Evolutionary conservation across 23 tunicate species (phyloP), one percentile per base, ranked within the genome.

Genomic region (Trididemnum miniatum): DNA sequence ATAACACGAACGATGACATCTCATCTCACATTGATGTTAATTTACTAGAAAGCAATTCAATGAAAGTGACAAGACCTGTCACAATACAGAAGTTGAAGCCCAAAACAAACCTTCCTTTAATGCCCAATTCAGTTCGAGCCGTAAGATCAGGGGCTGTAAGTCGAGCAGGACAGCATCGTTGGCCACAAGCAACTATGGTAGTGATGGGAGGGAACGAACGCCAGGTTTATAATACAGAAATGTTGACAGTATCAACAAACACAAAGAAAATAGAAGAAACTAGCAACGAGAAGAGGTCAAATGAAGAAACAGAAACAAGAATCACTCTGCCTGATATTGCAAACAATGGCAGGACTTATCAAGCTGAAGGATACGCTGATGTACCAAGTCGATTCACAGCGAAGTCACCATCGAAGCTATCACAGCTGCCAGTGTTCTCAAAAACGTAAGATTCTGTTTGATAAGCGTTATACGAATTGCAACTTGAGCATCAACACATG

Each of bases 211-310:
- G 83, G 49, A 59, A 57, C 1, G 82, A 86, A 79, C 79, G 80
- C 71, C 59, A 71, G 44, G 72, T 86, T 51, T 69, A 50, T 28
- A 71, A 86, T 71, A 86, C 84, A 20, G 90, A 86, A 51, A 3
- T 86, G 90, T 86, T 86, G 90, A 69, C 84, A 71, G 90, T 86
- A 24, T 35, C 90, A 79, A 86, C 90, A 86, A 34, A 20, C 50
- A 79, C 51, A 24, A 71, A 79, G 18, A n/a, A 35, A 31, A 2
- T 20, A 5, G 26, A 66, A 26, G 76, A 65, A 12, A 27, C 25
- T 25, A 51, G 40, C 0, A 49, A 52, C 36, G 67, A 52, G 1
- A 31, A 15, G 51, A 39, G 51, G 81, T 20, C 62, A 65, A 64
- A 15, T 1, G 51, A 65, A 77, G 76, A 59, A 85, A 77, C 37